phyloP scores from a whole-genome alignment of 1,140 invertebrate genomes.

The Drosophila lacertosa region DNA sequence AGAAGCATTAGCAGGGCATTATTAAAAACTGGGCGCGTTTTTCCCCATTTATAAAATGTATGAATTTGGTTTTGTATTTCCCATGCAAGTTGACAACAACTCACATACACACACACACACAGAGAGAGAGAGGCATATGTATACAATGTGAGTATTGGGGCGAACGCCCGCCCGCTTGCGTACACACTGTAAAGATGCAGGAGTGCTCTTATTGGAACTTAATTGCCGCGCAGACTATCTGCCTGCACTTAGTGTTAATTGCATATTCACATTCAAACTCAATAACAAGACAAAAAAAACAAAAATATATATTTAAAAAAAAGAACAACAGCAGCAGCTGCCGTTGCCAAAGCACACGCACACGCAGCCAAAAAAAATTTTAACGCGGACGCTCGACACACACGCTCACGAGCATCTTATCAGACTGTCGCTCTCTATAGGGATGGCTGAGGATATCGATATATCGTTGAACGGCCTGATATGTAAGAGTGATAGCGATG shows the following conservation, averaged over 20 bases:
- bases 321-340: slow-evolving; percentile 43
- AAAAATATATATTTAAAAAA: slow-evolving; percentile 20
- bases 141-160: slow-evolving; percentile 34
- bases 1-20: neutral
- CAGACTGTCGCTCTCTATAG: slow-evolving; percentile 44
- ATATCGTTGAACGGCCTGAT: slow-evolving; percentile 6
- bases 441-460: slow-evolving; percentile 16
- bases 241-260: slow-evolving; percentile 23
- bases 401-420: slow-evolving; percentile 55
- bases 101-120: slow-evolving; percentile 14
- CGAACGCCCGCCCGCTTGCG: slow-evolving; percentile 42
- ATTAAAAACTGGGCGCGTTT: slow-evolving; percentile 19
- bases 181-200: slow-evolving; percentile 31
- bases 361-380: slow-evolving; percentile 46
- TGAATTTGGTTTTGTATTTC: slow-evolving; percentile 29
- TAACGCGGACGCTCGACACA: slow-evolving; percentile 48
- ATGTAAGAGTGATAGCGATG: slow-evolving; percentile 2
- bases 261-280: slow-evolving; percentile 27
- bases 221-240: slow-evolving; percentile 17
- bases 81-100: slow-evolving; percentile 18
- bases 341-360: slow-evolving; percentile 42
- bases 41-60: slow-evolving; percentile 29
- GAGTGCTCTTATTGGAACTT: slow-evolving; percentile 43
- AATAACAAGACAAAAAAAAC: slow-evolving; percentile 45
- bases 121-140: slow-evolving; percentile 13